Evolutionary conservation across 2,113 vertebrate species (phyloP), one percentile per base, ranked within the genome.

Genomic region (Spea multiplicata): DNA sequence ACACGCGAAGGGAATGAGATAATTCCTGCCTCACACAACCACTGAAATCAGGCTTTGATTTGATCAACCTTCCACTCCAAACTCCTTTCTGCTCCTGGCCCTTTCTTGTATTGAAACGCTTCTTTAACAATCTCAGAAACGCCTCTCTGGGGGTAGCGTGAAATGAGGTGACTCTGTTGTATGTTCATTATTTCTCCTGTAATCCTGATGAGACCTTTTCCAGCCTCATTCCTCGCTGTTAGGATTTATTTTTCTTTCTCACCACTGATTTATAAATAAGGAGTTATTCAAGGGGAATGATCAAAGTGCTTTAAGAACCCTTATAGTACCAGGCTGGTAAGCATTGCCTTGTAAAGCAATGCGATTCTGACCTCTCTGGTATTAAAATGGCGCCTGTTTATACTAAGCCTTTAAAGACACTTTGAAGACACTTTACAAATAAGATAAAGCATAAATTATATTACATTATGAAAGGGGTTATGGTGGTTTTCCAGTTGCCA

Each of bases 1-100:
- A 91, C 91, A 88, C 93, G 91, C 91, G 92, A 84, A 89, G 88
- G 93, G 91, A 91, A 89, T 89, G 90, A 92, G 94, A 91, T 93
- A 93, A 93, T 90, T 91, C 91, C 77, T 90, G 92, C 93, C 93
- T 92, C 96, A 93, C 91, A 93, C 92, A 93, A 91, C 88, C 88
- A 85, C 87, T 84, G 84, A 84, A 90, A 91, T 89, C 88, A 71
- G 4, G 88, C 84, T 89, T 88, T 86, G 90, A 90, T 87, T 91
- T 90, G 88, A 88, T 88, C 88, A 91, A 87, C 88, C 89, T 88
- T 89, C 86, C 66, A 79, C 84, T 80, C 71, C 13, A 65, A 80
- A 68, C 80, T 79, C 87, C 64, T 75, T 82, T 84, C n/a, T 3
- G 74, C 68, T 81, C 50, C n/a, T n/a, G 47, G 49, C n/a, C 62